Conservation (phyloP, 2,888 invertebrate genomes). For the Aspidapion aeneum region DNA sequence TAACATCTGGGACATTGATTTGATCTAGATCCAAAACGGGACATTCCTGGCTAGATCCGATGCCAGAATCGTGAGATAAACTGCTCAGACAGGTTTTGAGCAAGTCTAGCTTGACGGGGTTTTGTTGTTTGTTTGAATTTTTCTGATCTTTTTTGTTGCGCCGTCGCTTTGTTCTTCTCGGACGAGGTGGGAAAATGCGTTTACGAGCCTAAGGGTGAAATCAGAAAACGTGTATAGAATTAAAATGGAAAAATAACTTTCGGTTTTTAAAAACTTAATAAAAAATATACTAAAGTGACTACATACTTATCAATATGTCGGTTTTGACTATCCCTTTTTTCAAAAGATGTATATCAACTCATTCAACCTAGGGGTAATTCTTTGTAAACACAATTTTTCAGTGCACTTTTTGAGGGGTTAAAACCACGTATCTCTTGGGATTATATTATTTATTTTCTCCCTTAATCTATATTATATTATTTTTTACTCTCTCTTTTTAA, state of each 20-base stretch:
- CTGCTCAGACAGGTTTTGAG: conserved; percentile 41
- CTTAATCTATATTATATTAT: too few relatives aligned
- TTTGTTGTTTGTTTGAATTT: conserved; percentile 4
- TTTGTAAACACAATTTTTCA: too few relatives aligned
- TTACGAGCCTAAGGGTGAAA: conserved; percentile 57
- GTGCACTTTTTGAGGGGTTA: too few relatives aligned
- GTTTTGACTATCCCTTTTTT: too few relatives aligned
- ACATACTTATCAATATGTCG: too few relatives aligned
- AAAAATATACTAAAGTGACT: too few relatives aligned
- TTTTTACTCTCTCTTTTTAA: too few relatives aligned
- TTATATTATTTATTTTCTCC: too few relatives aligned
- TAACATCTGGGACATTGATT: conserved; percentile 41
- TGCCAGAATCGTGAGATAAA: conserved; percentile 45
- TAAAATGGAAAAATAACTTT: conserved; percentile 4
- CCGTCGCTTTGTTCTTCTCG: conserved; percentile 44
- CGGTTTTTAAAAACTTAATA: not conserved
- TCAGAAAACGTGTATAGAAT: not conserved
- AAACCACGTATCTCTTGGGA: too few relatives aligned
- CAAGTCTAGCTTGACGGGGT: conserved; percentile 43
- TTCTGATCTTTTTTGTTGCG: conserved; percentile 23
- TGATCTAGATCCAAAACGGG: conserved; percentile 39
- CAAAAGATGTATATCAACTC: too few relatives aligned
- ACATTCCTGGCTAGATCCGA: conserved; percentile 46
- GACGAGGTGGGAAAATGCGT: conserved; percentile 65
- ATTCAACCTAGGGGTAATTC: too few relatives aligned